phyloP scores from a whole-genome alignment of 2,888 invertebrate species.

The Tipula unca region DNA sequence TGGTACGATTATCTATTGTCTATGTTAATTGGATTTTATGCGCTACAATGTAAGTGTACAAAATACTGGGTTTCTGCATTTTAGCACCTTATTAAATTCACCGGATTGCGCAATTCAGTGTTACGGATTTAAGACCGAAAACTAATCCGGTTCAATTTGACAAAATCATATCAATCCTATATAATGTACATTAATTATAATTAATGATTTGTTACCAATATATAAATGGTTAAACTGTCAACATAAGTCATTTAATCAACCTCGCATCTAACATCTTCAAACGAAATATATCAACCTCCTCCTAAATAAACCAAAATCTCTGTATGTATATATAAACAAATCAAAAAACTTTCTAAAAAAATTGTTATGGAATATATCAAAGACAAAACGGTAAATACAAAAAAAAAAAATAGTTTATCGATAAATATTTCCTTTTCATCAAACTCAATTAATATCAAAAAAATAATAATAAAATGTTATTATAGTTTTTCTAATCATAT shows the following conservation, averaged over 20 bases:
- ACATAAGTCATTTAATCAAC: neutral
- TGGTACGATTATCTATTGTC: neutral
- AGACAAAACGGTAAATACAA: neutral
- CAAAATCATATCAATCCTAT: neutral
- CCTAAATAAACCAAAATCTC: neutral
- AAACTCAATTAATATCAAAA: neutral
- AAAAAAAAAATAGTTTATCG: neutral
- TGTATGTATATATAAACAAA: neutral
- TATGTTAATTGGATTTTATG: neutral
- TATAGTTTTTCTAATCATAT: neutral
- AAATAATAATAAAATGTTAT: neutral
- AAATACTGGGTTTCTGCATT: neutral
- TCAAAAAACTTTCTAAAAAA: neutral
- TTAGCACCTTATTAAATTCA: neutral
- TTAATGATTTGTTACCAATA: neutral
- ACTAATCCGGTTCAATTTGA: neutral
- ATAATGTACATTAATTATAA: neutral
- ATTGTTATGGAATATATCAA: neutral
- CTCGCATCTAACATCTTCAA: neutral
- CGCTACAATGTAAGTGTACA: neutral
- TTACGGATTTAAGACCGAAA: neutral
- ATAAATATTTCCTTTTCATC: constrained; percentile 14
- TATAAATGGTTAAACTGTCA: neutral
- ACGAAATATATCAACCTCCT: neutral
- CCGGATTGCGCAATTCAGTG: neutral